Evolutionary conservation across 2,113 vertebrate species (phyloP).

Genomic region (Lamprotornis superbus): DNA sequence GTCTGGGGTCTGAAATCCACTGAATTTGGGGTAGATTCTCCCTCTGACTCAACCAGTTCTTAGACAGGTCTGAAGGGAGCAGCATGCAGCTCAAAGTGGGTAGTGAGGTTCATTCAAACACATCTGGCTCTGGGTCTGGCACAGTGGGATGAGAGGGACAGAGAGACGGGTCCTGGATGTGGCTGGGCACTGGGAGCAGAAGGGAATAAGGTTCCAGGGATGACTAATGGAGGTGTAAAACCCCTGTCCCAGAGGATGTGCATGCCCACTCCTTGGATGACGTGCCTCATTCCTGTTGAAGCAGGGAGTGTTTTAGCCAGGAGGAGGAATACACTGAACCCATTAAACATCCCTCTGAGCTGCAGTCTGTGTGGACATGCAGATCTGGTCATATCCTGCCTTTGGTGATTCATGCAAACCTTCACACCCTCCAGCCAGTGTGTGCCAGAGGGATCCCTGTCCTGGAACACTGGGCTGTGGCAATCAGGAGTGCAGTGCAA

Average conservation of each 20-base stretch:
- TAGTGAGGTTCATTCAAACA: not conserved
- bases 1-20: not conserved
- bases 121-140: not conserved
- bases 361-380: not conserved
- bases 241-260: not conserved
- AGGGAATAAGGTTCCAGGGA: accelerated
- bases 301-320: not conserved
- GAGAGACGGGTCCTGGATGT: not conserved
- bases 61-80: not conserved
- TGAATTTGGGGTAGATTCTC: not conserved
- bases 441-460: not conserved
- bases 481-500: not conserved
- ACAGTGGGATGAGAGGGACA: accelerated
- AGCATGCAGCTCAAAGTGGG: too few species aligned
- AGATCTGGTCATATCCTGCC: not conserved
- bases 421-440: not conserved
- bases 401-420: not conserved
- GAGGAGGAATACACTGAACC: not conserved
- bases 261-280: not conserved
- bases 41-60: not conserved
- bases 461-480: not conserved
- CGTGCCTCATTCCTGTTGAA: not conserved
- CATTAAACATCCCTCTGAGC: not conserved
- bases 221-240: not conserved
- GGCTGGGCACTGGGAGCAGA: not conserved